Evolutionary conservation across 1,140 invertebrate species (phyloP).

Genomic region (Gonioctena quinquepunctata): DNA sequence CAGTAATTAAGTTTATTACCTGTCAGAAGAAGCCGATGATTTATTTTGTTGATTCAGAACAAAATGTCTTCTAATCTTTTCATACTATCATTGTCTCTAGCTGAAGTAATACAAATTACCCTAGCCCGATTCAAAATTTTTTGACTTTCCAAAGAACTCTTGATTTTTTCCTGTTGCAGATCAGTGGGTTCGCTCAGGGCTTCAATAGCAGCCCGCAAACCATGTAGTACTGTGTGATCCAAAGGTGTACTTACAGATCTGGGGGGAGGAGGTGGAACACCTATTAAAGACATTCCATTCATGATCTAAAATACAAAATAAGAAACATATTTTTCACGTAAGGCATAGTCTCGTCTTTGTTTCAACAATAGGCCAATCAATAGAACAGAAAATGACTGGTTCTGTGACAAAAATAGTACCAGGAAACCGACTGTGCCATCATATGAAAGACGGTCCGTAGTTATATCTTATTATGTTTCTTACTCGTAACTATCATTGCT

Average conservation of each 20-base stretch:
- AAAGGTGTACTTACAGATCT: constrained; percentile 58
- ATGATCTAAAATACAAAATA: constrained; percentile 60
- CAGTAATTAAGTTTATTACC: constrained; percentile 17
- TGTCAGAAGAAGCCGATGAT: constrained; percentile 7
- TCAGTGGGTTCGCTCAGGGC: constrained; percentile 81
- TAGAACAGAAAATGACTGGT: no score
- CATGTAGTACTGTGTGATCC: constrained; percentile 79
- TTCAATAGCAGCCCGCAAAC: constrained; percentile 85
- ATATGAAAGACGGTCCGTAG: no score
- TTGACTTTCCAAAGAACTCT: constrained; percentile 21
- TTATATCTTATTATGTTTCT: no score
- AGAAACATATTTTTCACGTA: no score
- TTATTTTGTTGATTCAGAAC: constrained; percentile 81
- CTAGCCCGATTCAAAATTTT: constrained; percentile 68
- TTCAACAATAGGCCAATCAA: no score
- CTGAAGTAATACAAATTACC: constrained; percentile 87
- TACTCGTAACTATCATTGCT: no score
- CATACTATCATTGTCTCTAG: constrained; percentile 81
- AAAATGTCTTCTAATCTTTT: constrained; percentile 85
- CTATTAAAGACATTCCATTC: constrained; percentile 73
- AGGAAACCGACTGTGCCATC: no score
- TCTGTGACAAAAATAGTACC: no score
- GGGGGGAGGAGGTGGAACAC: constrained; percentile 60
- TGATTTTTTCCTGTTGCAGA: constrained; percentile 59
- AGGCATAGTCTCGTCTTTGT: no score